Evolutionary conservation across 2,888 invertebrate genomes (phyloP), one percentile per base, ranked within the genome.

Genomic region (Leistus spinibarbis): DNA sequence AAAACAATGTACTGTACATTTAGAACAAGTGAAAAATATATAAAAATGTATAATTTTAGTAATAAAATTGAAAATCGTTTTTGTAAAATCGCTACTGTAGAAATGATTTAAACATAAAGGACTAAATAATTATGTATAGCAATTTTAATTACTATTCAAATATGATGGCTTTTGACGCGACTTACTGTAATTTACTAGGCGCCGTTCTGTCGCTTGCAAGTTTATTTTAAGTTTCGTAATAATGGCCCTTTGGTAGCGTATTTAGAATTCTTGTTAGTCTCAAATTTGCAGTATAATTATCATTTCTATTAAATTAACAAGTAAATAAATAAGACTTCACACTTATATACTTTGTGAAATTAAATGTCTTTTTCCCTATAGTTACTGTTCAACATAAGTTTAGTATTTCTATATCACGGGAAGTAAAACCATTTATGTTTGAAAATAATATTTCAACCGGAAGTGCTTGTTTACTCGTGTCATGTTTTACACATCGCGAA

Each of bases 231-330:
- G 40, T 40, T 4, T 40, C 13, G 40, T 7, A 7, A 40, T 40
- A 4, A 40, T 40, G 40, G 40, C 40, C 40, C 40, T 40, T 40
- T 40, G 1, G 40, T 40, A 2, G 40, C 40, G 13, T 40, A 40
- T 40, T 40, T 40, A 40, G 40, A 40, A 40, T 40, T 40, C 40
- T 40, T 40, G 40, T 40, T 40, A 5, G 40, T 40, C 7, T 40
- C 7, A 40, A 2, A 40, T 2, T 74, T 74, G 62, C 20, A 57
- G 65, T 63, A 71, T 73, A 72, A 62, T 76, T 76, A 76, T 76
- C 76, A 60, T 54, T 27, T 23, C 56, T 27, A 57, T 24, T 22
- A 54, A 57, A 19, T 54, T 40, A 10, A 1, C 0, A 40, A 40
- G 1, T 40, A 40, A 40, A 40, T 1, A 27, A 27, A 27, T 27